A percentile compares a stretch with the other conserved stretches of the same genome.
These are phyloP conservation scores for Triops cancriformis DNA, from an alignment of 1,140 invertebrate genomes.

Conservation along the genomic window DNA sequence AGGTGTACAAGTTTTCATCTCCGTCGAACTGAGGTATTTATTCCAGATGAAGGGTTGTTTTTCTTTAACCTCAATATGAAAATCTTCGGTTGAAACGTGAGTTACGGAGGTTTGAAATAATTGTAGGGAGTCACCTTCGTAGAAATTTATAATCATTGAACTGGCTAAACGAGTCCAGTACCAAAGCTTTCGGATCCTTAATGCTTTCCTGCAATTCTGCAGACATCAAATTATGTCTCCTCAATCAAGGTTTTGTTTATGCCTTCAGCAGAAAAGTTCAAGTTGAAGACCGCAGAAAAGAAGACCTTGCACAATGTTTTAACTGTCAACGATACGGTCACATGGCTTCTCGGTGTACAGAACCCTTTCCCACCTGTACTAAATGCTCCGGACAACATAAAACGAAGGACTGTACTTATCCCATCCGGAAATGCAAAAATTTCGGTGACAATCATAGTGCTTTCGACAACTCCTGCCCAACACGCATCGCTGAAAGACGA, in stretches of 20 bases:
- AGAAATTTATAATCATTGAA: background rate
- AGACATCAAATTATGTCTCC: background rate
- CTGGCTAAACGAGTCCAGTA: background rate
- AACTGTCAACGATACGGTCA: slow-evolving; percentile 17
- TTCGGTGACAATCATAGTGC: background rate
- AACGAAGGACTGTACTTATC: background rate
- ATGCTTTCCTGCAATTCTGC: background rate
- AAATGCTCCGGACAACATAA: no score
- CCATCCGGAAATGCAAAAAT: background rate
- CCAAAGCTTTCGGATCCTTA: background rate
- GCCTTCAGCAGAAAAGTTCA: background rate
- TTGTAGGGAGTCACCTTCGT: no score
- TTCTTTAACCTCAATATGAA: no score
- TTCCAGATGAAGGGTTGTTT: no score
- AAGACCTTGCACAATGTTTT: slow-evolving; percentile 8
- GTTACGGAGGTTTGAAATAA: no score
- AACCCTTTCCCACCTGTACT: background rate
- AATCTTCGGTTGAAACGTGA: no score
- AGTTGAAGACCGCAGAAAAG: background rate
- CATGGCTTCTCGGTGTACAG: background rate
- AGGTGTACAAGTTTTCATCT: no score
- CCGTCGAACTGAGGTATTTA: no score
- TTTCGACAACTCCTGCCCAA: no score
- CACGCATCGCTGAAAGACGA: no score
- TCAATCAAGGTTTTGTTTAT: background rate